Conservation (phyloP, 2,888 invertebrate genomes). For the Terebella lapidaria region DNA sequence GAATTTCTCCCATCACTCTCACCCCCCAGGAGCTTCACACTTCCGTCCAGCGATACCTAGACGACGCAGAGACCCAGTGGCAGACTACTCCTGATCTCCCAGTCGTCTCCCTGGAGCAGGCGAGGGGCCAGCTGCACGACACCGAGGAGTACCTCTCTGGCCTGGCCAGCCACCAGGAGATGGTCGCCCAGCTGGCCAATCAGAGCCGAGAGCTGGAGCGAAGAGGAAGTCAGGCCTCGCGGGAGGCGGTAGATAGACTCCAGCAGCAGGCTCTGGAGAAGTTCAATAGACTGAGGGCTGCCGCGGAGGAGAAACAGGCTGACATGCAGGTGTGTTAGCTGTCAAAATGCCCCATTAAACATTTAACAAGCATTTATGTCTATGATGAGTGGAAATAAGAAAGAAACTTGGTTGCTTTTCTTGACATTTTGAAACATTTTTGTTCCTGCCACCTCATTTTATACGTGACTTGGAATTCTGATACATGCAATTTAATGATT, state of each 20-base stretch:
- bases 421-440: too few relatives aligned
- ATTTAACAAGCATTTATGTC: too few relatives aligned
- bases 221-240: neutral
- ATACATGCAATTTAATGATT: too few relatives aligned
- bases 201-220: neutral
- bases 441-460: too few relatives aligned
- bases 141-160: neutral
- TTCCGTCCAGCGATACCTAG: slow-evolving; percentile 56
- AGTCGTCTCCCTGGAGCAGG: slow-evolving; percentile 77
- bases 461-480: too few relatives aligned
- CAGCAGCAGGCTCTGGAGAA: slow-evolving; percentile 32
- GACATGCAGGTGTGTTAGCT: slow-evolving; percentile 3
- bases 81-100: slow-evolving; percentile 74
- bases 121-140: slow-evolving; percentile 65
- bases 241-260: slow-evolving; percentile 25
- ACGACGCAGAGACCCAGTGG: slow-evolving; percentile 71
- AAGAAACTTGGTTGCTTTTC: too few relatives aligned
- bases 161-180: neutral
- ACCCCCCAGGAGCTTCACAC: neutral
- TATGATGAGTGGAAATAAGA: too few relatives aligned
- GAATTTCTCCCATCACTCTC: too few relatives aligned
- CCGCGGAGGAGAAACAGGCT: slow-evolving; percentile 9
- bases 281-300: slow-evolving; percentile 26
- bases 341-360: neutral
- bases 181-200: neutral